phyloP scores from a whole-genome alignment of 2,888 invertebrate genomes.

The Brenthis hecate region DNA sequence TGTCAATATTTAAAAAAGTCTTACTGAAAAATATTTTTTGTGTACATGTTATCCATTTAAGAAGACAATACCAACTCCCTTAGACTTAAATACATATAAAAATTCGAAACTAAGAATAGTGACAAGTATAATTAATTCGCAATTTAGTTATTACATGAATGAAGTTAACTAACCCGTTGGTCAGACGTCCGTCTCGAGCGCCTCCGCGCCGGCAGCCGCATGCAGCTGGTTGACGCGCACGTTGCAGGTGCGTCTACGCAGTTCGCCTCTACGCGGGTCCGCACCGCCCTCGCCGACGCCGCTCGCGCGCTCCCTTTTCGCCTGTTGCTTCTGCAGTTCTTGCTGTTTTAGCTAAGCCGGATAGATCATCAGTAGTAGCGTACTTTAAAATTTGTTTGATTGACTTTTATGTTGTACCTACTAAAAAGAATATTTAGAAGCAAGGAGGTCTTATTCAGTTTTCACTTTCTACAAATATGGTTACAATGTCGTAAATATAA shows the following conservation, averaged over 20 bases:
- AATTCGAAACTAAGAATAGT: too few relatives aligned
- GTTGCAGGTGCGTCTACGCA: slow-evolving; percentile 67
- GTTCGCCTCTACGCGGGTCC: slow-evolving; percentile 33
- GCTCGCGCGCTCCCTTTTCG: slow-evolving; percentile 5
- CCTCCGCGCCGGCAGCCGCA: slow-evolving; percentile 90
- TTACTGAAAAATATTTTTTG: too few relatives aligned
- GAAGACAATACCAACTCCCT: too few relatives aligned
- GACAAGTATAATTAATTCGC: background rate
- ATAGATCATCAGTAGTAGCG: background rate
- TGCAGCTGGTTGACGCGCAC: slow-evolving; percentile 75
- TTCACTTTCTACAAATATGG: too few relatives aligned
- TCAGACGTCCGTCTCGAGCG: slow-evolving; percentile 98
- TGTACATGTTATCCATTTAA: too few relatives aligned
- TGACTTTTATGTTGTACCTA: too few relatives aligned
- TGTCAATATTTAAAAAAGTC: too few relatives aligned
- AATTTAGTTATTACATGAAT: background rate
- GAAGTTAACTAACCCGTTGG: slow-evolving; percentile 86
- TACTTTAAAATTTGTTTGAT: too few relatives aligned
- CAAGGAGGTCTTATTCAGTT: too few relatives aligned
- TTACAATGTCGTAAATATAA: too few relatives aligned
- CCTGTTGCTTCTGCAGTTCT: slow-evolving; percentile 61
- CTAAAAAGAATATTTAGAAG: too few relatives aligned
- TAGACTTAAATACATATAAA: too few relatives aligned
- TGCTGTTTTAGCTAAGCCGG: slow-evolving; percentile 58
- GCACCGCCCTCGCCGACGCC: background rate